These are phyloP conservation scores for Saccostrea glomerata DNA, from an alignment of 1,140 invertebrate genomes.

Conservation along the genomic window DNA sequence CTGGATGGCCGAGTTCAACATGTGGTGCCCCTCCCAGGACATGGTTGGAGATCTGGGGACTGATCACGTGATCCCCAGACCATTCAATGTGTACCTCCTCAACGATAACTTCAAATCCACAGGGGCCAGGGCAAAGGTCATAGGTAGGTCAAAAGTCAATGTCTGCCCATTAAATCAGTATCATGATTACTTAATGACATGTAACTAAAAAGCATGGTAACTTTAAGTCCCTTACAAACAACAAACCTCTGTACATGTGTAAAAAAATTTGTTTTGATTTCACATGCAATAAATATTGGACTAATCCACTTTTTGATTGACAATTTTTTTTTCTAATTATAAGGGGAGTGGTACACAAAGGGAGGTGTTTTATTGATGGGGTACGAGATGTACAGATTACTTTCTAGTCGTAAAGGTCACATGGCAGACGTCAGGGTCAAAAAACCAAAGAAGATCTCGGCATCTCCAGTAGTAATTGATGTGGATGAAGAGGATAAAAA, in stretches of 20 bases:
- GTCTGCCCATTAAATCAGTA: background rate
- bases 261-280: too few species aligned
- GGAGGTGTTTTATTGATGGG: constrained; percentile 98
- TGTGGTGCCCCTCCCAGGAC: constrained; percentile 86
- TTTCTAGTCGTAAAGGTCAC: constrained; percentile 83
- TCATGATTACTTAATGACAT: background rate
- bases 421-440: constrained; percentile 64
- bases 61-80: constrained; percentile 83
- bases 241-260: too few species aligned
- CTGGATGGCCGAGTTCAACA: constrained; percentile 98
- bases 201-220: too few species aligned
- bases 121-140: constrained; percentile 88
- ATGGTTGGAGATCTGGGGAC: constrained; percentile 46
- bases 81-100: constrained; percentile 92
- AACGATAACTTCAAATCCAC: constrained; percentile 97
- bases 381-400: constrained; percentile 95
- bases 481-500: constrained; percentile 87
- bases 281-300: too few species aligned
- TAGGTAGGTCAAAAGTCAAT: constrained; percentile 75
- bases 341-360: constrained; percentile 87
- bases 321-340: constrained; percentile 16
- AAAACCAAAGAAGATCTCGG: constrained; percentile 72
- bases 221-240: too few species aligned
- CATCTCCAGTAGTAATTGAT: constrained; percentile 79
- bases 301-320: too few species aligned